Evolutionary conservation across 2,113 vertebrate species (phyloP).

Genomic region (Plecturocebus donacophilus): DNA sequence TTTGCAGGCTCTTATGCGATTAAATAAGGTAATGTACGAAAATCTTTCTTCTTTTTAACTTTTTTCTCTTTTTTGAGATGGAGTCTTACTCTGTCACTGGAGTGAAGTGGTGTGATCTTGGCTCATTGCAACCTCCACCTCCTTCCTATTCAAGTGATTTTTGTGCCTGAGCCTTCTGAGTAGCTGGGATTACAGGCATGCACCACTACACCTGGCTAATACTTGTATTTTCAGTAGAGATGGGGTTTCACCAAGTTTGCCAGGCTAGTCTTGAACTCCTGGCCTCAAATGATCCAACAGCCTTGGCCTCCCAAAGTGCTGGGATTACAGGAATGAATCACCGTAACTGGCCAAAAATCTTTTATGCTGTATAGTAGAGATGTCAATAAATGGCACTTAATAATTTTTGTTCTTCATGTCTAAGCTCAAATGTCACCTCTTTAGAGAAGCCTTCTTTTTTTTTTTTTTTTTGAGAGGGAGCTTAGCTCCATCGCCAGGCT

Average conservation of each 20-base stretch:
- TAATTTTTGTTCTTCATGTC: background rate
- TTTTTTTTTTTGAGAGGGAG: too few species aligned
- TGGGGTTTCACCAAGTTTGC: background rate
- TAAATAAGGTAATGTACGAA: constrained; percentile 15
- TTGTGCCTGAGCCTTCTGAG: background rate
- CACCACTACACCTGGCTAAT: background rate
- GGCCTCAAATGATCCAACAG: background rate
- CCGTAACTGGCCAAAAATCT: background rate
- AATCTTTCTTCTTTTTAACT: background rate
- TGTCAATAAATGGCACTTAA: constrained; percentile 11
- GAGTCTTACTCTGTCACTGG: background rate
- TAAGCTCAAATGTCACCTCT: background rate
- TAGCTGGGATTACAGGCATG: background rate
- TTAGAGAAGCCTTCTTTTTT: background rate
- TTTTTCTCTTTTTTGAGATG: too few species aligned
- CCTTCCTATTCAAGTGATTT: background rate
- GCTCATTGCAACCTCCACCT: background rate
- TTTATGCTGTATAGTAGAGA: background rate
- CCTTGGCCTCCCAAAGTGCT: background rate
- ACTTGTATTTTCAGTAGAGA: background rate
- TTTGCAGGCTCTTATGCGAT: background rate
- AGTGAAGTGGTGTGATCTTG: background rate
- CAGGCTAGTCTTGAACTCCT: too few species aligned
- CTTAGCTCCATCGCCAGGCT: too few species aligned
- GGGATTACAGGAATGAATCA: background rate